A percentile compares a stretch with the other conserved stretches of the same genome.
Evolutionary conservation across 2,888 invertebrate genomes (phyloP).

Genomic region (Meghimatium bilineatum): DNA sequence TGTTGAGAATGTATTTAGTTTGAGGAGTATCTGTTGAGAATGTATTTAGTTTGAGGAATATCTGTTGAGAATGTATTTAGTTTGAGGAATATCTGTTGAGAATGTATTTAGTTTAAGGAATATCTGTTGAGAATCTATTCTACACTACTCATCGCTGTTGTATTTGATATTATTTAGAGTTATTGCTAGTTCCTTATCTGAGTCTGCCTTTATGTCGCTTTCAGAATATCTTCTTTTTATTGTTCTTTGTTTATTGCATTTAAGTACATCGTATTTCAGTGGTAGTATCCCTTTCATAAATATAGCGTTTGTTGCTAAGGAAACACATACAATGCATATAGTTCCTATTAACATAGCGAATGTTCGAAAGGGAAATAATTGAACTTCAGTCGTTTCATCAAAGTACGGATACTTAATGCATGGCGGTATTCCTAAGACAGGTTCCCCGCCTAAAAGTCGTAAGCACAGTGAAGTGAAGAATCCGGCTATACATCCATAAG

Average conservation of each 20-base stretch:
- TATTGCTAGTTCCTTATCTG: conserved; percentile 54
- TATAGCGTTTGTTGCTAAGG: conserved; percentile 52
- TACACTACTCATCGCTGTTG: not conserved
- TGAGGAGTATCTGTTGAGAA: no score
- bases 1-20: no score
- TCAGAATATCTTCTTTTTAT: conserved; percentile 49
- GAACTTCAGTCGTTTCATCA: conserved; percentile 49
- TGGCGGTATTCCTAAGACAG: conserved; percentile 82
- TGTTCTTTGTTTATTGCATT: conserved; percentile 46
- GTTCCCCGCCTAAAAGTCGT: conserved; percentile 91
- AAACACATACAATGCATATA: conserved; percentile 52
- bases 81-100: no score
- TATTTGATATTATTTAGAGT: conserved; percentile 55
- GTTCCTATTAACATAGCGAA: conserved; percentile 57
- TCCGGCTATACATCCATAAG: conserved; percentile 63
- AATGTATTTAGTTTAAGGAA: no score
- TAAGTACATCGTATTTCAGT: conserved; percentile 51
- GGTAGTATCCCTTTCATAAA: conserved; percentile 51
- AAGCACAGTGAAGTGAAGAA: conserved; percentile 85
- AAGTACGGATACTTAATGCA: conserved; percentile 56
- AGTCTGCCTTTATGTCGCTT: conserved; percentile 58
- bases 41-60: no score
- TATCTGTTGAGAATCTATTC: not conserved
- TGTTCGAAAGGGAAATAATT: conserved; percentile 60
- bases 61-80: no score